Base-by-base conservation (phyloP, 2,797 vertebrate species). In the Cuculus canorus region DNA sequence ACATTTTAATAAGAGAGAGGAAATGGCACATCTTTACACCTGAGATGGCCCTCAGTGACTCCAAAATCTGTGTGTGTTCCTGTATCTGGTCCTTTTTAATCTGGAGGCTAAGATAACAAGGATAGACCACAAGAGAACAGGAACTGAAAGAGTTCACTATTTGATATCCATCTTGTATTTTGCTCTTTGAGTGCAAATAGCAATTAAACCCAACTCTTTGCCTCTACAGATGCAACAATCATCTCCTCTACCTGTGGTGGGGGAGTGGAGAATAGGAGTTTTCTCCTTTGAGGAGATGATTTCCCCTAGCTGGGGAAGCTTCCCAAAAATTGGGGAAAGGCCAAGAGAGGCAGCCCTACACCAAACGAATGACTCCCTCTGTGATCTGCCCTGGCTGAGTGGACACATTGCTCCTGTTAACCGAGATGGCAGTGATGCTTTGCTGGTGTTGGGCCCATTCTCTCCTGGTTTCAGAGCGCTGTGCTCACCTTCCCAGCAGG, bases 341-440 rank as follows among this genome's bases (percentile, higher is more conserved):
- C 52, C 85, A 65, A 45, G 52, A 43, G 37, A 75, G 24, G 43
- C 65, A 54, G 48, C 0, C 0, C 24, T 16, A 17, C 70, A 37
- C 15, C 22, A 27, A 39, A 57, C 1, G 1, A 79, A 30, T 0
- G 1, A 4, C 27, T 47, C 27, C 63, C 76, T 59, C 12, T 1
- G 0, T 0, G 2, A 24, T 59, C 37, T 2, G 0, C 25, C 65
- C 48, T 71, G 2, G 57, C 57, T 35, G 82, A 71, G 53, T 1
- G 3, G 30, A 13, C 32, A 12, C 47, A 10, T 8, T 1, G 32
- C 33, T 77, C 47, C 0, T 2, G 33, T 4, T 76, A 57, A 22
- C 59, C 1, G 2, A 25, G 18, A 17, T 0, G 8, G 57, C 24
- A 47, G n/a, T 9, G 57, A 52, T 17, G 39, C 15, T 88, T 39